phyloP scores from a whole-genome alignment of 2,113 vertebrate genomes.

The Alosa alosa region DNA sequence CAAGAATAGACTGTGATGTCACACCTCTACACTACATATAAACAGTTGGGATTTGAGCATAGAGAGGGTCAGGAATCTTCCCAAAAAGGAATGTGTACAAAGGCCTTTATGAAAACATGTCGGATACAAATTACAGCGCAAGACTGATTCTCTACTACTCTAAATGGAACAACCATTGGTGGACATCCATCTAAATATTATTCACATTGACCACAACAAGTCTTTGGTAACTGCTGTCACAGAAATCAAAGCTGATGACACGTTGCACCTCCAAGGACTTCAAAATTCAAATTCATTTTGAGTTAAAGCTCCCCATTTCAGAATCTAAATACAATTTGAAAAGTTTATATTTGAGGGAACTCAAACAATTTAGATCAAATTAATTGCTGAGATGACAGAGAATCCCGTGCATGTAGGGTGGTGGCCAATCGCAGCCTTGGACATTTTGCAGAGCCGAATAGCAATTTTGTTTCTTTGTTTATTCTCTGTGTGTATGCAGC shows the following conservation, averaged over 20 bases:
- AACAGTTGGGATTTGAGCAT: neutral
- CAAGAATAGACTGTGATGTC: conserved; percentile 34
- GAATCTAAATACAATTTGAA: conserved; percentile 29
- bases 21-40: conserved; percentile 40
- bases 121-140: neutral
- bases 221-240: neutral
- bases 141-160: neutral
- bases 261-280: neutral
- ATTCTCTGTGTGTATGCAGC: conserved; percentile 41
- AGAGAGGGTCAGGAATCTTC: neutral
- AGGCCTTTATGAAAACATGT: neutral
- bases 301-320: conserved; percentile 25
- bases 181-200: neutral
- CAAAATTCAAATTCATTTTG: conserved; percentile 27
- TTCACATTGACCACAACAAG: neutral
- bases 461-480: conserved; percentile 37
- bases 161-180: neutral
- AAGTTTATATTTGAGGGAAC: conserved; percentile 23
- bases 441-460: conserved; percentile 16
- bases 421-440: neutral
- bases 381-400: conserved; percentile 25
- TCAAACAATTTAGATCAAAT: conserved; percentile 34
- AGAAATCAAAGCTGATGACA: conserved; percentile 9
- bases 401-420: conserved; percentile 5
- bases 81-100: neutral